phyloP scores from a whole-genome alignment of 2,797 vertebrate genomes.

The Meda fulgida region DNA sequence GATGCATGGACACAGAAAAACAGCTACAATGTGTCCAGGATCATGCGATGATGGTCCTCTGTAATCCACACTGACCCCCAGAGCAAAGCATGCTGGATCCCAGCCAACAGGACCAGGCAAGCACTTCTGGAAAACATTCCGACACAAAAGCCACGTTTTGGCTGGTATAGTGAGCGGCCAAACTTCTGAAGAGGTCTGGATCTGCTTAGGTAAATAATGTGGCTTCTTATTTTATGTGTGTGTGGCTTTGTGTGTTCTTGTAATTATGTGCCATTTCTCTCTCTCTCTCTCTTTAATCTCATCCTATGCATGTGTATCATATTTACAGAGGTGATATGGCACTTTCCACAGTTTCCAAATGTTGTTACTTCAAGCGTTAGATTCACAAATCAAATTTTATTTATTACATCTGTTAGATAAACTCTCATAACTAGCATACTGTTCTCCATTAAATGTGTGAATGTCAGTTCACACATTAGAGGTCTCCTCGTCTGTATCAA shows the following conservation, averaged over 20 bases:
- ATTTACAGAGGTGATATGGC: slow-evolving; percentile 7
- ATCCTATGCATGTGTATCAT: slow-evolving; percentile 10
- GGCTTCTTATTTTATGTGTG: slow-evolving; percentile 52
- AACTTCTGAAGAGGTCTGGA: slow-evolving; percentile 77
- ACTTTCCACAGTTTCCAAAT: neutral
- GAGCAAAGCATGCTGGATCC: slow-evolving; percentile 75
- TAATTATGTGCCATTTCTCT: slow-evolving; percentile 35
- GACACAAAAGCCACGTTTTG: slow-evolving; percentile 84
- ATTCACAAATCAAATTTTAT: neutral
- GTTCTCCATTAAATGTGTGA: neutral
- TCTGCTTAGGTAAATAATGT: slow-evolving; percentile 81
- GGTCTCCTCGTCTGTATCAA: neutral
- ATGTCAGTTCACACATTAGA: neutral
- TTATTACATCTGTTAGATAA: neutral
- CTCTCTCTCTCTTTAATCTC: slow-evolving; percentile 19
- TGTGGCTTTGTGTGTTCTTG: slow-evolving; percentile 43
- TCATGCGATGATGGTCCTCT: slow-evolving; percentile 63
- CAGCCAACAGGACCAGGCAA: slow-evolving; percentile 83
- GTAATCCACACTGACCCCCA: slow-evolving; percentile 74
- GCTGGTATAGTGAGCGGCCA: slow-evolving; percentile 73
- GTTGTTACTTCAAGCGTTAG: neutral
- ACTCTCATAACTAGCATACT: neutral
- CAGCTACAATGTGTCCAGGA: neutral
- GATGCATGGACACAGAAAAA: neutral
- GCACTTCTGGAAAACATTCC: slow-evolving; percentile 89